A percentile compares a stretch with the other conserved stretches of the same genome.
phyloP scores from a whole-genome alignment of 2,113 vertebrate species.

The Hiodon tergisus region DNA sequence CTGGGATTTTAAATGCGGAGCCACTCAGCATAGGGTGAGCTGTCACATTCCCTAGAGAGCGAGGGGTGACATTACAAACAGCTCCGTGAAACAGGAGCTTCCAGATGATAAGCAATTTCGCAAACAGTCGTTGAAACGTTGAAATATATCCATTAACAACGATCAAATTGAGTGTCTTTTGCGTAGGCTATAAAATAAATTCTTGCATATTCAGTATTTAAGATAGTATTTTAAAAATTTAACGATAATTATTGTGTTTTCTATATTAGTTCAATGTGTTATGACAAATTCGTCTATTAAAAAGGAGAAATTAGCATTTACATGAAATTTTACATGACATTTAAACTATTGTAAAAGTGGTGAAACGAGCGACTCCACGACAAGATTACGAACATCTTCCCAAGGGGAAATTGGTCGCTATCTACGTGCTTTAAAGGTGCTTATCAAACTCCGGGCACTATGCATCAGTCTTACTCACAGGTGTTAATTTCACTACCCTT shows the following conservation, averaged over 20 bases:
- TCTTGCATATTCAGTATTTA: too few species aligned
- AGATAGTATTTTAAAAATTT: too few species aligned
- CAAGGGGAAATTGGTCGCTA: slow-evolving; percentile 2
- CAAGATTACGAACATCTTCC: slow-evolving; percentile 4
- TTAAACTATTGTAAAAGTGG: too few species aligned
- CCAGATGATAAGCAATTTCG: slow-evolving; percentile 39
- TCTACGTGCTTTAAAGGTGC: neutral
- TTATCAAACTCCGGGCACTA: too few species aligned
- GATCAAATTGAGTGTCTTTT: neutral
- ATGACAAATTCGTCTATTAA: too few species aligned
- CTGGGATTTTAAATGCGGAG: neutral
- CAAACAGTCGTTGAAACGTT: slow-evolving; percentile 33
- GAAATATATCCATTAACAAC: slow-evolving; percentile 9
- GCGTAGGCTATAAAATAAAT: too few species aligned
- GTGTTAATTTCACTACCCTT: neutral
- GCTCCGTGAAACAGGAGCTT: slow-evolving; percentile 46
- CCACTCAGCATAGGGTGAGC: slow-evolving; percentile 34
- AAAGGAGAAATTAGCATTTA: neutral
- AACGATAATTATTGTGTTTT: too few species aligned
- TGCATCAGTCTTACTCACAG: neutral
- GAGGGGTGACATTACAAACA: slow-evolving; percentile 55
- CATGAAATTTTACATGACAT: neutral
- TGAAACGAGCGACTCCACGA: too few species aligned
- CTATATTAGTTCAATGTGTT: too few species aligned
- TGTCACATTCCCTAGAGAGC: slow-evolving; percentile 65